phyloP scores from a whole-genome alignment of 1,140 invertebrate genomes.

The Rhyacophila brunnea region DNA sequence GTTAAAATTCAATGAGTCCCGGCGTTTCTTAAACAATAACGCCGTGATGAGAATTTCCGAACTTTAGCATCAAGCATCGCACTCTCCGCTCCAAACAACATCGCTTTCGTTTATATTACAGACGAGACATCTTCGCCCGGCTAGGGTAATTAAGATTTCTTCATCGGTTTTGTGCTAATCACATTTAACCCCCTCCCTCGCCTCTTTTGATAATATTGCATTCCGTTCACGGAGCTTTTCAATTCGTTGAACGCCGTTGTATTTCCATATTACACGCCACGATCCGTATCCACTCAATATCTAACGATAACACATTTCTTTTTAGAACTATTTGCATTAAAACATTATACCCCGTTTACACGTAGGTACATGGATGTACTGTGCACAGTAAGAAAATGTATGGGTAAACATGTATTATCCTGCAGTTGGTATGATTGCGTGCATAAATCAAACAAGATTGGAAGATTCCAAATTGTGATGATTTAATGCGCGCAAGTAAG shows the following conservation, averaged over 20 bases:
- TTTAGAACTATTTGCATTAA: too few species aligned
- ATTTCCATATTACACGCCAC: too few species aligned
- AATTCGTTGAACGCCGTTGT: background rate
- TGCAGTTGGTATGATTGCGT: too few species aligned
- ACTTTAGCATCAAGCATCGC: conserved; percentile 16
- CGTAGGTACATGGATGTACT: too few species aligned
- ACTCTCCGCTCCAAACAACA: conserved; percentile 20
- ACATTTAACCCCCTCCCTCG: conserved; percentile 4
- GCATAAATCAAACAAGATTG: too few species aligned
- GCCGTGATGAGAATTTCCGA: conserved; percentile 25
- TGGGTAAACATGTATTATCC: too few species aligned
- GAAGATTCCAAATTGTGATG: too few species aligned
- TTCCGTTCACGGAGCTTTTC: background rate
- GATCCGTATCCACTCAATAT: too few species aligned
- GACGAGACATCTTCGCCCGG: conserved; percentile 1
- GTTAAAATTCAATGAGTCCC: conserved; percentile 34
- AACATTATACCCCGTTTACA: too few species aligned
- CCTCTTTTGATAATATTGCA: background rate
- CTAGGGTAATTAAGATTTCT: conserved; percentile 27
- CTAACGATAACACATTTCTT: too few species aligned
- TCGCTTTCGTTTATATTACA: conserved; percentile 22
- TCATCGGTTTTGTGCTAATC: conserved; percentile 19
- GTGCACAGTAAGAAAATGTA: too few species aligned
- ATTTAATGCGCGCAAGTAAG: too few species aligned
- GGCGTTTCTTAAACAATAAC: conserved; percentile 22